Evolutionary conservation across 23 tunicate genomes (phyloP).

Genomic region (Trididemnum miniatum): DNA sequence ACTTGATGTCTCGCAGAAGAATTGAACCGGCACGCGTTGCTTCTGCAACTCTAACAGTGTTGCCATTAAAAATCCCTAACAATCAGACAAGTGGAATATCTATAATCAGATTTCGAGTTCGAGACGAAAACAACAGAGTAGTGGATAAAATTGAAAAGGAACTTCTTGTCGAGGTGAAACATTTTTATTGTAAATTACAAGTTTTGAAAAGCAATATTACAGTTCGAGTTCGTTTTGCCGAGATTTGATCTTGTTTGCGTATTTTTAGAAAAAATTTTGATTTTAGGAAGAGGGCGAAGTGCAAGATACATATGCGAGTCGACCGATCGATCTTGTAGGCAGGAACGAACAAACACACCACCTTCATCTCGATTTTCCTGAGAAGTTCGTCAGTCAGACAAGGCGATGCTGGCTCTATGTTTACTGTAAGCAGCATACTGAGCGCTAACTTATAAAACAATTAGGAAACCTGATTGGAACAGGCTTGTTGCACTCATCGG

Average conservation of each 20-base stretch:
- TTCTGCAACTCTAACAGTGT: not conserved
- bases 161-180: constrained; percentile 39
- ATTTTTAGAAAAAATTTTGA: too few species aligned
- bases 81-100: not conserved
- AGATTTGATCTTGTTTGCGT: too few species aligned
- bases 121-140: not conserved
- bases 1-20: not conserved
- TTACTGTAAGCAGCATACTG: constrained; percentile 51
- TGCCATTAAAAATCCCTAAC: not conserved
- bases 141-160: constrained; percentile 18
- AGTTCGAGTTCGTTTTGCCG: too few species aligned
- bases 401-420: constrained; percentile 51
- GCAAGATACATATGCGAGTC: not conserved
- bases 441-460: too few species aligned
- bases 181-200: not conserved
- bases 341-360: not conserved
- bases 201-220: too few species aligned
- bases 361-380: constrained; percentile 1
- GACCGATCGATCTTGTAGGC: not conserved
- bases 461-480: too few species aligned
- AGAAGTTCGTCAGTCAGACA: constrained; percentile 14
- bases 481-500: too few species aligned
- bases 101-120: not conserved
- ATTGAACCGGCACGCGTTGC: not conserved
- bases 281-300: not conserved